These are phyloP conservation scores for Lycaon pictus DNA, from an alignment of 2,113 vertebrate genomes.

Conservation along the genomic window DNA sequence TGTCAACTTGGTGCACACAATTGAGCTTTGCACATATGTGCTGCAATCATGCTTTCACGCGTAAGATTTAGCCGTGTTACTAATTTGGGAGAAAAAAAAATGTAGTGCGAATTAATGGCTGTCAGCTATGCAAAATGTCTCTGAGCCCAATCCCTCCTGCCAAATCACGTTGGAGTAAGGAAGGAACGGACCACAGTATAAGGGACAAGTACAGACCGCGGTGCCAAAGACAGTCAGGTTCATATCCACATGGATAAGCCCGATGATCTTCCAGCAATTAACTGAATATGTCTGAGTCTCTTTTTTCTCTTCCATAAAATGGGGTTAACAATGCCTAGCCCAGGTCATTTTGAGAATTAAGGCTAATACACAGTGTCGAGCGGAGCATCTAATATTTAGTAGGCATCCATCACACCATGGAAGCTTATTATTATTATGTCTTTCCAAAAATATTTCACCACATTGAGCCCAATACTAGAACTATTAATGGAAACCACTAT, in stretches of 20 bases:
- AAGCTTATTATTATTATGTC: neutral
- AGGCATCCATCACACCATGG: neutral
- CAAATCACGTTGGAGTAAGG: neutral
- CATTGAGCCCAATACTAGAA: neutral
- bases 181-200: neutral
- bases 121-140: slow-evolving; percentile 8
- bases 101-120: neutral
- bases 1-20: neutral
- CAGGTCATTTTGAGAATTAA: neutral
- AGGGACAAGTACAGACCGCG: neutral
- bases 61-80: neutral
- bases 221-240: neutral
- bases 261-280: neutral
- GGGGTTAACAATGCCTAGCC: neutral
- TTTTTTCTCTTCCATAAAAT: neutral
- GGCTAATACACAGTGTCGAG: neutral
- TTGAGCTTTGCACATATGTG: neutral
- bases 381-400: neutral
- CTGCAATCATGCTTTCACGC: neutral
- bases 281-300: neutral
- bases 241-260: neutral
- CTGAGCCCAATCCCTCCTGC: neutral
- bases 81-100: neutral
- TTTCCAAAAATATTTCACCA: slow-evolving; percentile 53
- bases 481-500: neutral